Base-by-base conservation (phyloP, 2,113 vertebrate species). In the Aldabrachelys gigantea region DNA sequence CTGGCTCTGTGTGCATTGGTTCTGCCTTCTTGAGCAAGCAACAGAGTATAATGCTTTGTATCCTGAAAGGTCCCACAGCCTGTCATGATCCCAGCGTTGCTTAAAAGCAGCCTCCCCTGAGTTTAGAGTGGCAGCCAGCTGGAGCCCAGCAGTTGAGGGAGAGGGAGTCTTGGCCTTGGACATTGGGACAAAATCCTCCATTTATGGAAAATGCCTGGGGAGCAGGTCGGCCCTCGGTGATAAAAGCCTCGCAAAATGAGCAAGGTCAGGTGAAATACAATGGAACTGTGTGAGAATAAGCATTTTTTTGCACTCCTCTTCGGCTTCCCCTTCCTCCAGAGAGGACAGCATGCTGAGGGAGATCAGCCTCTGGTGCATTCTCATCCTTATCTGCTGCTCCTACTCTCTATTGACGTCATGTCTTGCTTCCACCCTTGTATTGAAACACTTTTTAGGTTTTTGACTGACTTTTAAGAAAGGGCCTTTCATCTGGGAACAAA, bases 351-450 rank as follows among this genome's bases (percentile, higher is more conserved):
- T 54, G 9, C 80, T 90, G 89, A 81, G 80, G 56, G 88, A 91
- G 85, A 41, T 75, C n/a, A 85, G 44, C 17, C 96, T 84, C 72
- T 35, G 14, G n/a, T 85, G 85, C 91, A 87, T 97, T 96, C 21
- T 35, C 88, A 5, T 52, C 50, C 25, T 91, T 54, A 53, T n/a
- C 24, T 25, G 52, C 52, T 75, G 29, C 24, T 96, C 14, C 50
- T 87, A 52, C 90, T 27, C 78, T 31, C 59, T 62, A 31, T 35
- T 94, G 56, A 44, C 5, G 25, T 80, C 1, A 2, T 29, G 25
- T n/a, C 2, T 41, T 88, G 29, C 65, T 94, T 54, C 69, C 69
- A 5, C 83, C 82, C 49, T 96, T 87, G 24, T 10, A 5, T 84
- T 82, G n/a, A 85, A 87, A 52, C 54, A 31, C 5, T 54, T 93